Base-by-base conservation (phyloP, 2,888 invertebrate species). In the Sepioteuthis lessoniana region DNA sequence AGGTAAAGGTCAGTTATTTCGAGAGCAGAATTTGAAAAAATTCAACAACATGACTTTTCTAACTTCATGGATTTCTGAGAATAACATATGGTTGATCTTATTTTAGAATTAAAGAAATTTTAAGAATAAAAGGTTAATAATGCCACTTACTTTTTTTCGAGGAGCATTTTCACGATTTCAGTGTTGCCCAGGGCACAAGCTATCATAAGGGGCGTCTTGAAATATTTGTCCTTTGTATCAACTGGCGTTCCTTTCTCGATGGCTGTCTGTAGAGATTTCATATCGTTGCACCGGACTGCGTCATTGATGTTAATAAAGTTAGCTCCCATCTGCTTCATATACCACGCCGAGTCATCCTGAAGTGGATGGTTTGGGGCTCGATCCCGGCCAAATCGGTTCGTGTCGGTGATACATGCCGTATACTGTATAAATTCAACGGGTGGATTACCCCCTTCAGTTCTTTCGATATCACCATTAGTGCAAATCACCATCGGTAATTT, bases 191-290 rank as follows among this genome's bases (percentile, higher is more conserved):
- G 95, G 37, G 96, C 95, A 94, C 96, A 96, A 21, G 97, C 97
- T 37, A 96, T 95, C 97, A 97, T 97, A 31, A 97, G 96, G 2
- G 97, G 97, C 31, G 97, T 97, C 95, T 97, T 97, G 95, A 96
- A 97, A 95, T 96, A 97, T 95, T 96, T 97, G 95, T 97, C 97
- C 42, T 97, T 95, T 0, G 96, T 96, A 95, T 97, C 97, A 0
- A 97, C 96, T 35, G 95, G 95, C 4, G 96, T 95, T 3, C 97
- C 97, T 55, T 95, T 95, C 35, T 95, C 94, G 90, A 97, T 96
- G 0, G 97, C 97, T 94, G 95, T 95, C 94, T 96, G 96, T 93
- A 97, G 94, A 25, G 97, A 97, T 94, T 97, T 97, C 94, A 96
- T 95, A 94, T 97, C 97, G 16, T 96, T 96, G 94, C 96, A 96